phyloP scores from a whole-genome alignment of 2,888 invertebrate species.

The Drosophila neonasuta region DNA sequence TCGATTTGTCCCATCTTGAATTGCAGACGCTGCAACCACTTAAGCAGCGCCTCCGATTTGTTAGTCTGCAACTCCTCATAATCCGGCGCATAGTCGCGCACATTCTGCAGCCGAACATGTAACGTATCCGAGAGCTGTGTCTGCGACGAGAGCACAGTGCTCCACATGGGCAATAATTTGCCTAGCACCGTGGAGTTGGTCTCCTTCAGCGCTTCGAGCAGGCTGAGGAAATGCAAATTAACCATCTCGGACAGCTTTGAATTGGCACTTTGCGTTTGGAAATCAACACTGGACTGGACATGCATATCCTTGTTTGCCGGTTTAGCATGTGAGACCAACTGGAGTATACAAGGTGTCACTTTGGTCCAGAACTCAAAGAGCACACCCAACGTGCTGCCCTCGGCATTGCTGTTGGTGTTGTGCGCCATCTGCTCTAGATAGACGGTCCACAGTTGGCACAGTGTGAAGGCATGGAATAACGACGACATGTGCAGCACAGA shows the following conservation, averaged over 20 bases:
- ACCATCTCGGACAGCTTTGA: constrained; percentile 97
- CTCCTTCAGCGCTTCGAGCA: constrained; percentile 96
- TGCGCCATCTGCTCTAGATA: constrained; percentile 95
- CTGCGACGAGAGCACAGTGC: constrained; percentile 96
- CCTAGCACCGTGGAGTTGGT: constrained; percentile 96
- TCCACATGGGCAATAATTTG: constrained; percentile 97
- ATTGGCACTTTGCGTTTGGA: constrained; percentile 62
- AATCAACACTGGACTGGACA: constrained; percentile 49
- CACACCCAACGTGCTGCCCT: constrained; percentile 90
- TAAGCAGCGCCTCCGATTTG: constrained; percentile 84
- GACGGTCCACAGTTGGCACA: constrained; percentile 99
- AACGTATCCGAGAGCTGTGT: constrained; percentile 95
- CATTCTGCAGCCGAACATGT: constrained; percentile 92
- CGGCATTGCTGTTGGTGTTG: constrained; percentile 86
- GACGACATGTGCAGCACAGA: constrained; percentile 97
- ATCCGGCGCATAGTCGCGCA: constrained; percentile 89
- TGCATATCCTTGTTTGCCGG: constrained; percentile 85
- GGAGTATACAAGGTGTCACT: constrained; percentile 96
- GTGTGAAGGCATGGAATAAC: constrained; percentile 97
- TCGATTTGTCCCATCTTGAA: constrained; percentile 99
- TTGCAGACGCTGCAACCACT: constrained; percentile 95
- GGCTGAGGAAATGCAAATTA: constrained; percentile 96
- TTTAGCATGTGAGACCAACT: constrained; percentile 95
- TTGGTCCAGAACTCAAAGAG: constrained; percentile 99
- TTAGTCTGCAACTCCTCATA: constrained; percentile 81